Base-by-base conservation (phyloP, 2,888 invertebrate genomes). In the Pseudanteris insignis region DNA sequence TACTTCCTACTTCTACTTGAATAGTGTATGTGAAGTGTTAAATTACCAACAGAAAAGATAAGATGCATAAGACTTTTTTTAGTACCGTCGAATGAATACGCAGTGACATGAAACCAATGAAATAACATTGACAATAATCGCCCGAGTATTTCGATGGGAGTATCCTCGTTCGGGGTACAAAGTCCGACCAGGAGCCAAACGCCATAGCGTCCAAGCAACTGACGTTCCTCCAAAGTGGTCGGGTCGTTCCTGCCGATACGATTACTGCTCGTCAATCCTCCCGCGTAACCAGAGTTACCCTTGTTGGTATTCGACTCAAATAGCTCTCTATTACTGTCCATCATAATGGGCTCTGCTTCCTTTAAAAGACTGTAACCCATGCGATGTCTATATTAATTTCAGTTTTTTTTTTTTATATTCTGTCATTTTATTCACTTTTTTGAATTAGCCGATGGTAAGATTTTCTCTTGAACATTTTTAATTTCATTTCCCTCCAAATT, bases 61-160 rank as follows among this genome's bases (percentile, higher is more conserved):
- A 79, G 75, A 71, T 77, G 76, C 73, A 77, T 76, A 76, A 78
- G 78, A 70, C 78, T 78, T 78, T 78, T 78, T 77, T 77, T 76
- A 77, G 75, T 81, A 93, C 94, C 94, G 81, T 96, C 95, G 75
- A 94, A 95, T 5, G 97, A 89, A 80, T 94, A 95, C 1, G 97
- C 96, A 9, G 98, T 99, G 71, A 96, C 92, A 81, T 98, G 94
- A 83, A 98, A 99, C 99, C 99, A 99, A 81, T 98, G 96, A 82
- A 98, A 99, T 64, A 99, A 85, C 86, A 97, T 96, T 18, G 96
- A 93, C 38, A 99, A 85, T 69, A 99, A 85, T 61, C 97, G 86
- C 4, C 97, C 97, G 40, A 98, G 84, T 46, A 90, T 86, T 80
- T 91, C 90, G 54, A 87, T 85, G 0, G 90, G 89, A 0, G 90